Base-by-base conservation (phyloP, 2,888 invertebrate species). In the Rhagium mordax region DNA sequence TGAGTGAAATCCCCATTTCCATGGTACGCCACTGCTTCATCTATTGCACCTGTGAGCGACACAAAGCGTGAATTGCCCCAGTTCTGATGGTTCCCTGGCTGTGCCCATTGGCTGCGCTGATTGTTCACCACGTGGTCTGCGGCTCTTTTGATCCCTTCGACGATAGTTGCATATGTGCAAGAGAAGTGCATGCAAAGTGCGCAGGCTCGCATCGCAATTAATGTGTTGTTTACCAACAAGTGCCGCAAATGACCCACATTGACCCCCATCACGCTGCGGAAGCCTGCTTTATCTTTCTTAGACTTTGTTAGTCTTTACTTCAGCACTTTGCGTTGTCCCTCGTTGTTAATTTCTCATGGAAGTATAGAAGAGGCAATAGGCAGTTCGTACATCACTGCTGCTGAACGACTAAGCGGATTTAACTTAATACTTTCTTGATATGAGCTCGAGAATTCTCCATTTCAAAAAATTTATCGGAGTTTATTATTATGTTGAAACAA, bases 131-230 rank as follows among this genome's bases (percentile, higher is more conserved):
- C 84, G 83, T 84, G 83, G 83, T 84, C 73, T 74, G 78, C 78
- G 82, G 82, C 74, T 62, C 78, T 82, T 85, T 85, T 85, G 85
- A 85, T 85, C 83, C 81, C 67, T 69, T 67, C 64, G 66, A 62
- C 68, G 69, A 65, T 72, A 68, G 73, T 66, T 75, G 75, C 75
- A 75, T 73, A 73, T 67, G 72, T 78, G 78, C 74, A 70, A 60
- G 18, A 60, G 70, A 77, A 77, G 81, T 80, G 80, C 79, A 81
- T 70, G 75, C 81, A 79, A 80, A 81, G 81, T 81, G 82, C 81
- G 83, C 83, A 81, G 81, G 73, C 81, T 81, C 80, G 81, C 83
- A 82, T 81, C 80, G 81, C 83, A 82, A 82, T 82, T 81, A 82
- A 78, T 73, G 72, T 79, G 79, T 82, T 81, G 77, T 79, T 83